A percentile compares a stretch with the other conserved stretches of the same genome.
Evolutionary conservation across 2,888 invertebrate species (phyloP).

Genomic region (Linyphia triangularis): DNA sequence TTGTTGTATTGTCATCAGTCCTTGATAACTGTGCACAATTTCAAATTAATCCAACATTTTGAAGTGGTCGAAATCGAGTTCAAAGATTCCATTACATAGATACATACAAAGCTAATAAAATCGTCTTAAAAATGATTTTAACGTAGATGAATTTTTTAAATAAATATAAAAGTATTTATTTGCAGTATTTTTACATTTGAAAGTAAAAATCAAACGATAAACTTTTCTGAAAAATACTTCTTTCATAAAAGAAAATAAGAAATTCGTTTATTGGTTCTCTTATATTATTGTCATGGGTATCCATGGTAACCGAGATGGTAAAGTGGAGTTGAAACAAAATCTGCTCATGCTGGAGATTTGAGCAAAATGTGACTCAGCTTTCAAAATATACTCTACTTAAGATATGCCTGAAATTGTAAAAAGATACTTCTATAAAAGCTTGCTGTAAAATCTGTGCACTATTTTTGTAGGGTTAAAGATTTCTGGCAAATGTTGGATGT

Average conservation of each 20-base stretch:
- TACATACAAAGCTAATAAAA: too few species aligned
- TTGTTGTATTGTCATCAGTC: too few species aligned
- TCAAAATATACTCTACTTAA: background rate
- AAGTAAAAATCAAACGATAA: background rate
- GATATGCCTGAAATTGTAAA: background rate
- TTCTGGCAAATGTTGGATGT: too few species aligned
- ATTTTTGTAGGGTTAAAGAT: too few species aligned
- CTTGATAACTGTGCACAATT: too few species aligned
- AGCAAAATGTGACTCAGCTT: background rate
- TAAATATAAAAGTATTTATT: too few species aligned
- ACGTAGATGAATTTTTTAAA: too few species aligned
- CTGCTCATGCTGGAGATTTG: slow-evolving; percentile 19
- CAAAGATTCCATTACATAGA: too few species aligned
- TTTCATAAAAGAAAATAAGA: slow-evolving; percentile 25
- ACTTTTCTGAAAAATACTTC: slow-evolving; percentile 1
- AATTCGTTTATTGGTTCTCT: slow-evolving; percentile 53
- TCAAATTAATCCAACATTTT: too few species aligned
- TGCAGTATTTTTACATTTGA: background rate
- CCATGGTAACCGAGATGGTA: slow-evolving; percentile 41
- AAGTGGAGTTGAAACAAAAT: slow-evolving; percentile 16
- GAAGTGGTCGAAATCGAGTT: too few species aligned
- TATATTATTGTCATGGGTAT: slow-evolving; percentile 62
- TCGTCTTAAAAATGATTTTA: too few species aligned
- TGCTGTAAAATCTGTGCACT: background rate
- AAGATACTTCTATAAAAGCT: background rate